phyloP scores from a whole-genome alignment of 2,113 vertebrate genomes.

The Gnathonemus echidnorhynchus region DNA sequence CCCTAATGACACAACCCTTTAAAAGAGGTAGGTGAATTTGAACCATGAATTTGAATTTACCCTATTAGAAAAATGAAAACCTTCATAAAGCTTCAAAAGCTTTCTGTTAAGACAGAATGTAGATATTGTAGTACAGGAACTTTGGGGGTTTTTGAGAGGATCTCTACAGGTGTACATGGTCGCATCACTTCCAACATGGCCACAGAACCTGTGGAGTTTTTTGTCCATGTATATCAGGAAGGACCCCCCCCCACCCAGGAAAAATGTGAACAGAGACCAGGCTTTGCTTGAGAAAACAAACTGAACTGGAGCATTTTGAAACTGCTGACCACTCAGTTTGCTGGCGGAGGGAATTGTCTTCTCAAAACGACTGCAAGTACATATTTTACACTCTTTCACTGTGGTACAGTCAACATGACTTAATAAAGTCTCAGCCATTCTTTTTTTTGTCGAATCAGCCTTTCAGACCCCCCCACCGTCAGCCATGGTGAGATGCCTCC shows the following conservation, averaged over 20 bases:
- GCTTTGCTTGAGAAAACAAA: background rate
- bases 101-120: background rate
- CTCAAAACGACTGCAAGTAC: conserved; percentile 4
- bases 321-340: background rate
- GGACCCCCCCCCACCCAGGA: background rate
- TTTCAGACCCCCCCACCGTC: conserved; percentile 35
- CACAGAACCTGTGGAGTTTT: background rate
- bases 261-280: conserved; percentile 11
- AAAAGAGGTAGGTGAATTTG: background rate
- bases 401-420: conserved; percentile 22
- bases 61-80: background rate
- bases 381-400: conserved; percentile 9
- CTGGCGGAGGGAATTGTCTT: background rate
- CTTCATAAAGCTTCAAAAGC: background rate
- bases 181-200: background rate
- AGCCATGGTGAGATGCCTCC: conserved; percentile 42
- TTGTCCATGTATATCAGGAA: background rate
- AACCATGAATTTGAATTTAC: background rate
- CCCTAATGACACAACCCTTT: background rate
- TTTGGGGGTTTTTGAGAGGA: background rate
- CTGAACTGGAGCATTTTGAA: conserved; percentile 16
- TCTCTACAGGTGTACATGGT: background rate
- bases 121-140: background rate
- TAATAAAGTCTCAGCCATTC: conserved; percentile 13
- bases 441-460: conserved; percentile 21